Base-by-base conservation (phyloP, 1,140 invertebrate genomes). In the Papilio dardanus region DNA sequence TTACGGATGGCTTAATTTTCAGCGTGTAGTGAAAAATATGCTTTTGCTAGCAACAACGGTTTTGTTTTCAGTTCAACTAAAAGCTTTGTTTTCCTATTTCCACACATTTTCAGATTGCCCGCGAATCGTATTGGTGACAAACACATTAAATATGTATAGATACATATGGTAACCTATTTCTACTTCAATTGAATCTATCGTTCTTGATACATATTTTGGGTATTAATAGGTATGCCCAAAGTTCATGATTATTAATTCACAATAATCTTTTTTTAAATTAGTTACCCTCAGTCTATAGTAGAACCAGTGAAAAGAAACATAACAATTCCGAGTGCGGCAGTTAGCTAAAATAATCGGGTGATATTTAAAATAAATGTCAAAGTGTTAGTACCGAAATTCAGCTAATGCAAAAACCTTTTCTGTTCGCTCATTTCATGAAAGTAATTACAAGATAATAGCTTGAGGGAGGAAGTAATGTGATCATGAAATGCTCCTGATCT, bases 1-100 rank as follows among this genome's bases (percentile, higher is more conserved):
- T 62, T 62, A 62, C 54, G 54, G 54, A 62, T 62, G 54, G 54
- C 24, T 62, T 54, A 54, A 54, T 54, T 12, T 62, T 62, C 54
- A 62, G 54, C 54, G 54, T 62, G 24, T 28, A 62, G 21, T 62
- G 54, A 62, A 62, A 62, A 62, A 62, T 62, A 62, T 62, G 54
- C 21, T 28, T 62, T 62, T 62, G 24, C 24, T 6, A 14, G 54
- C 12, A 62, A 62, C 54, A 62, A 62, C 54, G 1, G 54, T 28
- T 28, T 62, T 28, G 54, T 62, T 62, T 62, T 16, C 21, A 62
- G 54, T 62, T 62, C 54, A 28, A 28, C 54, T 62, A 62, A 62
- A 62, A 16, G 12, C 54, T 62, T 28, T 62, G 21, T 58, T 62
- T 62, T 30, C 8, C 24, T 62, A n/a, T 10, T 62, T 28, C 19